Percentiles rank a stretch among this genome's conserved stretches.
phyloP scores from a whole-genome alignment of 2,113 vertebrate species.

The Dolichotis patagonum region DNA sequence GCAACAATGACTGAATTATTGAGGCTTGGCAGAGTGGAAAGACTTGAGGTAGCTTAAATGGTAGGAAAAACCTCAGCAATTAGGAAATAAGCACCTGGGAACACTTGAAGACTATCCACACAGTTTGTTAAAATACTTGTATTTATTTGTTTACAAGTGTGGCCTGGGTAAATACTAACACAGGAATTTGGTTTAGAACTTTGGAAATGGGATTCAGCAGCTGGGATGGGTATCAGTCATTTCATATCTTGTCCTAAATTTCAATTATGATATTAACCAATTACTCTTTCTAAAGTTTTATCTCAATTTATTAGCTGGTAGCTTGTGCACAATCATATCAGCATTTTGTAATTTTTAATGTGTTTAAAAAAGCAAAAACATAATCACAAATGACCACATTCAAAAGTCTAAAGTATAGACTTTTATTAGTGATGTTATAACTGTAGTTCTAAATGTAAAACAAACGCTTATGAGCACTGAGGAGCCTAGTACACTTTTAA shows the following conservation, averaged over 20 bases:
- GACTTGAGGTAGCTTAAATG: not conserved
- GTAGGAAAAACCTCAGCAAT: not conserved
- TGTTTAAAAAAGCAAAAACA: not conserved
- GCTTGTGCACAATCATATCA: not conserved
- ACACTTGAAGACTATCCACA: not conserved
- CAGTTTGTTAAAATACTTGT: not conserved
- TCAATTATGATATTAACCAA: not conserved
- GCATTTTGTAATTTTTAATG: not conserved
- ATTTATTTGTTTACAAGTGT: not conserved
- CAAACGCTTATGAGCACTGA: not conserved
- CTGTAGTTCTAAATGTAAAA: not conserved
- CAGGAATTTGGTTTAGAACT: not conserved
- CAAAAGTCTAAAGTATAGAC: not conserved
- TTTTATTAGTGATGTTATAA: not conserved
- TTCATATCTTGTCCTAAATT: not conserved
- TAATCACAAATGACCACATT: not conserved
- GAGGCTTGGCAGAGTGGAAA: accelerated
- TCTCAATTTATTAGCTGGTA: not conserved
- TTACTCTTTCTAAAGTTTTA: not conserved
- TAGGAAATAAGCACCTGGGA: not conserved
- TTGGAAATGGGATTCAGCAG: not conserved
- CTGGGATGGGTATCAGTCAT: not conserved
- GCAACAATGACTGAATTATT: not conserved
- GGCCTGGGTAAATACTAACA: not conserved
- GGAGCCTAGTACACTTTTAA: not conserved